These are phyloP conservation scores for fruit fly (Drosophila melanogaster) DNA, from an alignment of 1,140 invertebrate genomes.

Conservation along the genomic window DNA sequence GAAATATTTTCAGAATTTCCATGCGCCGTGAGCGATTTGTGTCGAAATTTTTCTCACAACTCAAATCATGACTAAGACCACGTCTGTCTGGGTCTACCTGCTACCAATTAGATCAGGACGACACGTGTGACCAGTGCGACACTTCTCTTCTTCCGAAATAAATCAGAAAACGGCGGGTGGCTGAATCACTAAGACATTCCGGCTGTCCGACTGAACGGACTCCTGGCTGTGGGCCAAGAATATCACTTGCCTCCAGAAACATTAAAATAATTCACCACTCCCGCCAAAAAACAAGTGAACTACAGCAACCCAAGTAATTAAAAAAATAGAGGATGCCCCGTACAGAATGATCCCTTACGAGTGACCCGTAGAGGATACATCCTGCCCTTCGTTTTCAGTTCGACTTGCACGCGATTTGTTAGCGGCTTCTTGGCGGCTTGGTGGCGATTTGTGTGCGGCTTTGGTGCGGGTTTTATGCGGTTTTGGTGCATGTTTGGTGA, in stretches of 20 bases:
- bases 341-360: no score
- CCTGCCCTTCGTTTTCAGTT: no score
- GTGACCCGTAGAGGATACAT: no score
- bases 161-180: slow-evolving; percentile 33
- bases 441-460: no score
- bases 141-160: slow-evolving; percentile 32
- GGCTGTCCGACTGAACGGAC: not conserved
- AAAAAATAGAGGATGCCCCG: no score
- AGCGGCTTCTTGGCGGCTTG: no score
- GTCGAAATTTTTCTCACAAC: slow-evolving; percentile 47
- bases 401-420: no score
- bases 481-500: no score
- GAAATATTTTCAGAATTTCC: slow-evolving; percentile 70
- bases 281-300: no score
- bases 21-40: slow-evolving; percentile 63
- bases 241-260: slow-evolving; percentile 12
- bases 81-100: slow-evolving; percentile 49
- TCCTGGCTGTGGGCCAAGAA: slow-evolving; percentile 13
- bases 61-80: slow-evolving; percentile 53
- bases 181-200: slow-evolving; percentile 28
- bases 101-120: slow-evolving; percentile 55
- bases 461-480: no score
- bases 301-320: no score
- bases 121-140: slow-evolving; percentile 59
- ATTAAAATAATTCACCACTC: not conserved